These are phyloP conservation scores for Zaprionus africanus DNA, from an alignment of 1,140 invertebrate species.

Conservation along the genomic window DNA sequence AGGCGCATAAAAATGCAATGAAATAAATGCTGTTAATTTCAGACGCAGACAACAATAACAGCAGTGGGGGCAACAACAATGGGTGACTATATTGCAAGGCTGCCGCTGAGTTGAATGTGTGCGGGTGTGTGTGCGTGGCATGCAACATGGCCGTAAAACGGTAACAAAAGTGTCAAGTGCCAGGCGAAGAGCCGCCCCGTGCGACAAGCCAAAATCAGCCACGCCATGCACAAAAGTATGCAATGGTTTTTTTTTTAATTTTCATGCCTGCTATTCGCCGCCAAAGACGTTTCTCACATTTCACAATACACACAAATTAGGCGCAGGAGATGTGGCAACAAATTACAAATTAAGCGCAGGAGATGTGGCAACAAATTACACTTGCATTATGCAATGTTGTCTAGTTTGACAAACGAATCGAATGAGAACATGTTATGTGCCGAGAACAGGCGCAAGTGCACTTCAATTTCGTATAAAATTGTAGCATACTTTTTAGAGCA, in stretches of 20 bases:
- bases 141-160: conserved; percentile 41
- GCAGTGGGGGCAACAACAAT: conserved; percentile 9
- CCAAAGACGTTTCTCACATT: neutral
- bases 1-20: conserved; percentile 64
- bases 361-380: neutral
- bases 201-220: conserved; percentile 1
- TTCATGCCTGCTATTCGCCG: neutral
- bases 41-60: conserved; percentile 54
- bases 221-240: conserved; percentile 29
- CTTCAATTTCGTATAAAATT: neutral
- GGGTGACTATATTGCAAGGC: conserved; percentile 16
- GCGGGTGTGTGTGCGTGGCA: conserved; percentile 13
- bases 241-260: conserved; percentile 24
- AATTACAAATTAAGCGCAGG: neutral
- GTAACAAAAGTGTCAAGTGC: conserved; percentile 56
- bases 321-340: no score
- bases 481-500: neutral
- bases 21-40: conserved; percentile 81
- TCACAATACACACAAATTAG: neutral
- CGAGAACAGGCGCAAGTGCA: neutral
- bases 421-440: neutral
- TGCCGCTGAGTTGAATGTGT: conserved; percentile 19
- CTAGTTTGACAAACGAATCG: neutral
- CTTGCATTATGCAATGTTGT: neutral
- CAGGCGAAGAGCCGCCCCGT: conserved; percentile 2